Evolutionary conservation across 2,888 invertebrate species (phyloP), one percentile per base, ranked within the genome.

Genomic region (Drepanosiphum platanoidis): DNA sequence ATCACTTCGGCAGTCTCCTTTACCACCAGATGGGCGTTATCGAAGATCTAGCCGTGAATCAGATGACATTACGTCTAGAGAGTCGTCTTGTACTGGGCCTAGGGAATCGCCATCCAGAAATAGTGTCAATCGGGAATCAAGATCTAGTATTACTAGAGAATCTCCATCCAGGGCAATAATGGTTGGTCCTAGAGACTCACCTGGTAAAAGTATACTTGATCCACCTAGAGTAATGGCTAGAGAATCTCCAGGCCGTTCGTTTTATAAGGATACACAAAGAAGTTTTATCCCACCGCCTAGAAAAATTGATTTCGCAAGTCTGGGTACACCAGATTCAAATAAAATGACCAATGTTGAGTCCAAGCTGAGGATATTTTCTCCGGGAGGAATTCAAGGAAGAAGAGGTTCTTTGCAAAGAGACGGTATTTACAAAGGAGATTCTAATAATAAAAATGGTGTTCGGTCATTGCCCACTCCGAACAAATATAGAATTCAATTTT

Each of bases 401-500:
- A 87, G 88, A 52, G 88, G 88, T 2, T 88, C 88, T 9, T 87
- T 88, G 36, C 88, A 88, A 71, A 79, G 88, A 27, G 88, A 88
- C 42, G 86, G 87, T 4, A 86, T 87, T 46, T 86, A 87, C 13
- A 87, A 87, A 34, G 88, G 87, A 80, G 87, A 87, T 18, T 84
- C 86, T 30, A 79, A 86, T 18, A 84, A 58, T n/a, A 87, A 87
- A 22, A 87, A 82, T 74, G 87, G 88, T 22, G 88, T 88, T 15
- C 86, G 88, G 36, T 88, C 88, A 32, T 81, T 88, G 86, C 91
- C 92, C 66, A 90, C 92, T 86, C 92, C 92, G 39, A 93, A 92
- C 89, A 94, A 94, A 89, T 94, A 94, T 89, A 92, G 94, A 87
- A 94, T 94, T 89, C 94, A 94, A 89, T 94, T 94, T 90, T 94